phyloP scores from a whole-genome alignment of 1,140 invertebrate species.

The Melipona quadrifasciata region DNA sequence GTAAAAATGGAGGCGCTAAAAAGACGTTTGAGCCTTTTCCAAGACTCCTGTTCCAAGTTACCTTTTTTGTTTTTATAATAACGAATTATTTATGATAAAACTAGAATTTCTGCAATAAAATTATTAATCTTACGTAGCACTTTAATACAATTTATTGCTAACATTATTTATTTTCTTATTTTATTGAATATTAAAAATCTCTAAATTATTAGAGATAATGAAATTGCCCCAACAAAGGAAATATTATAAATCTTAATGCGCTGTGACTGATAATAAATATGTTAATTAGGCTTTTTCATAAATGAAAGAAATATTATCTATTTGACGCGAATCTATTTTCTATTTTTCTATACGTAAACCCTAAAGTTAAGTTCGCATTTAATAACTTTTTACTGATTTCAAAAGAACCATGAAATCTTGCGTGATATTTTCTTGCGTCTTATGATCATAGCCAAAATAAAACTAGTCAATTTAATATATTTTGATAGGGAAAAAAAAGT shows the following conservation, averaged over 20 bases:
- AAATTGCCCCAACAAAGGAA: background rate
- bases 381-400: background rate
- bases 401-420: background rate
- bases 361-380: background rate
- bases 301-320: background rate
- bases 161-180: background rate
- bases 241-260: background rate
- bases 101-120: background rate
- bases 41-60: background rate
- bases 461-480: background rate
- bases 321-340: background rate
- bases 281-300: background rate
- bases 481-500: background rate
- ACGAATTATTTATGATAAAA: background rate
- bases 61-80: background rate
- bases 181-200: background rate
- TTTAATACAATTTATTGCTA: background rate
- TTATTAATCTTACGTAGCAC: background rate
- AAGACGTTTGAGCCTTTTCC: background rate
- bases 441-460: background rate
- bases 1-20: background rate
- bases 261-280: background rate
- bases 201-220: background rate
- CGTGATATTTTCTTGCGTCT: background rate
- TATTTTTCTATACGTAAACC: background rate